A percentile compares a stretch with the other conserved stretches of the same genome.
Evolutionary conservation across 2,113 vertebrate genomes (phyloP).

Genomic region (Carassius auratus): DNA sequence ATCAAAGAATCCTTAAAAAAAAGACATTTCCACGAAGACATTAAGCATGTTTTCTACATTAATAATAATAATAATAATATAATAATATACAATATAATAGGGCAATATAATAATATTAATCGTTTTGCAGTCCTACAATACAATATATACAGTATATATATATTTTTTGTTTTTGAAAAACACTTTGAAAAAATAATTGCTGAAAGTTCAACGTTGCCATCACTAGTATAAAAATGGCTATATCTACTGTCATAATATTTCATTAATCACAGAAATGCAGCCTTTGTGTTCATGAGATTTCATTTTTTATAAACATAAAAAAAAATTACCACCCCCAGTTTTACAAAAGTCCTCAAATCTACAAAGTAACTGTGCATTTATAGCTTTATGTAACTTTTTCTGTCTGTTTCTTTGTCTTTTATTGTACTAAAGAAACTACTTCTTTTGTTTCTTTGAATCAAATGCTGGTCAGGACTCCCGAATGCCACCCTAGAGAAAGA

Average conservation of each 20-base stretch:
- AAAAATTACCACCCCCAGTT: neutral
- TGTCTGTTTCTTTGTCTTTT: constrained; percentile 23
- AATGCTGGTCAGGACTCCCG: neutral
- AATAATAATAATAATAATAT: neutral
- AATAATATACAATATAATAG: too few relatives aligned
- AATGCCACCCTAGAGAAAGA: neutral
- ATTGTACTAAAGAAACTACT: neutral
- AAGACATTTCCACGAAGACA: neutral
- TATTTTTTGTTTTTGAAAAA: too few relatives aligned
- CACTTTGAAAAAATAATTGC: too few relatives aligned
- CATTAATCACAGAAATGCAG: neutral
- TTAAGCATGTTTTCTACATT: neutral
- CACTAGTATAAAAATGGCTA: neutral
- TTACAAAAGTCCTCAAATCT: neutral
- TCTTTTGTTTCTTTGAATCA: neutral
- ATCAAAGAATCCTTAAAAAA: neutral
- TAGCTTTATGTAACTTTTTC: neutral
- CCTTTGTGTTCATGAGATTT: neutral
- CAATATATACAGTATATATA: too few relatives aligned
- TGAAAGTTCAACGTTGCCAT: neutral
- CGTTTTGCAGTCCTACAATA: too few relatives aligned
- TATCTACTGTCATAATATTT: neutral
- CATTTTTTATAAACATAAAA: neutral
- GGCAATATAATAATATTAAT: too few relatives aligned
- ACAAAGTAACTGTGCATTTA: constrained; percentile 41